Evolutionary conservation across 2,797 vertebrate genomes (phyloP).

Genomic region (Anguilla pacifica): DNA sequence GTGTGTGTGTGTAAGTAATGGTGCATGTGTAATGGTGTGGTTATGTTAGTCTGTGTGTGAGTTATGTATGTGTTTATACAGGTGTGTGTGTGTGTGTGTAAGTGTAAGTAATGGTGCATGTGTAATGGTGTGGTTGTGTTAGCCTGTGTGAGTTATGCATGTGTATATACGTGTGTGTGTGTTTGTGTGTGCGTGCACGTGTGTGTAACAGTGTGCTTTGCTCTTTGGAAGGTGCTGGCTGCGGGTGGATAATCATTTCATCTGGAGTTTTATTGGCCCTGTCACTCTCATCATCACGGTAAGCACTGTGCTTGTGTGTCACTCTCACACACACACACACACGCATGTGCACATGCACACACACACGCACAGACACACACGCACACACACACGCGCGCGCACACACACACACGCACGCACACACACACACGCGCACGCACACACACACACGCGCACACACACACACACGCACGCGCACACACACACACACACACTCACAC

Average conservation of each 20-base stretch:
- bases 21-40: not conserved
- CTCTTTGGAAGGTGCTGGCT: slow-evolving; percentile 85
- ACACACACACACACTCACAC: not conserved
- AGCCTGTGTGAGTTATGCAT: not conserved
- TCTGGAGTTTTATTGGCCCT: slow-evolving; percentile 98
- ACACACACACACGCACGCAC: too few species aligned
- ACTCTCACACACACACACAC: slow-evolving; percentile 27
- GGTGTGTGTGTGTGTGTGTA: not conserved
- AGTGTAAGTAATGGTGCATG: not conserved
- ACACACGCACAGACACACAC: too few species aligned
- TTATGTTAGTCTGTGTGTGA: not conserved
- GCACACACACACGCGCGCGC: too few species aligned
- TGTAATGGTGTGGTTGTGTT: slow-evolving; percentile 16
- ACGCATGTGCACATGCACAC: too few species aligned
- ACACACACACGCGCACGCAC: too few species aligned
- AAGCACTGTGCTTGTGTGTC: slow-evolving; percentile 57
- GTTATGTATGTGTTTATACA: too few species aligned
- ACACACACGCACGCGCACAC: too few species aligned
- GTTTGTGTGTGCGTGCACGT: not conserved
- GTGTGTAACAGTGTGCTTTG: not conserved
- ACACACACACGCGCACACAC: too few species aligned
- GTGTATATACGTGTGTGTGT: not conserved
- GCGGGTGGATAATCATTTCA: slow-evolving; percentile 96
- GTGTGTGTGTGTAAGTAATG: not conserved
- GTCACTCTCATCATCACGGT: slow-evolving; percentile 93